Evolutionary conservation across 2,797 vertebrate genomes (phyloP), one percentile per base, ranked within the genome.

Genomic region (Micrastur ruficollis): DNA sequence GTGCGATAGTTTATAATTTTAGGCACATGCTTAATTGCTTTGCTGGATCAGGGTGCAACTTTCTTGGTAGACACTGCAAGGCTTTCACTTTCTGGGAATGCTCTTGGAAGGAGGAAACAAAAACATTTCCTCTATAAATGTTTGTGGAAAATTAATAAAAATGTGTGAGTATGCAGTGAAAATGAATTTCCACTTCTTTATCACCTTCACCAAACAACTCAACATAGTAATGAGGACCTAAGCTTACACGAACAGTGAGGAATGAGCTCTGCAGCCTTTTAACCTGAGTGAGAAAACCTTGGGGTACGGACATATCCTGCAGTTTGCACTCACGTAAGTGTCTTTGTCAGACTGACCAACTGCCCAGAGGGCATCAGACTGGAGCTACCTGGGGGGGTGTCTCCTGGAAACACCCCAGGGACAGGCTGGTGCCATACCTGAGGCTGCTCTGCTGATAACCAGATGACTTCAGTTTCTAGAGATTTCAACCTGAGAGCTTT

Each of bases 61-160:
- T 89, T 94, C 84, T 82, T 61, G 74, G 67, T 82, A 92, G 83
- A 58, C 74, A 68, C 50, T 79, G 65, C 58, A 93, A 94, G 81
- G 68, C 53, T 89, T 84, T 40, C 29, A 55, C 61, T 85, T 92
- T 92, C 79, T 79, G 92, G 53, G 46, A 94, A 86, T 11, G 14
- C 25, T 92, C n/a, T 91, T 94, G 86, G 75, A 91, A 68, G n/a
- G 40, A 86, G 58, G 58, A 91, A 88, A 79, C 36, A 91, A 93
- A 89, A 92, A 56, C 46, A 66, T 68, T 95, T 94, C 49, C 75
- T 81, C 65, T 81, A 55, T 47, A 84, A 95, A 92, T 81, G 5
- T 79, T 92, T 89, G 81, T 66, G 70, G 90, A 58, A 97, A 94
- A 79, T 84, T 5, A 89, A 87, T 91, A 85, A 94, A 97, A 91